These are phyloP conservation scores for Lepisosteus oculatus DNA, from an alignment of 2,113 vertebrate species.

Conservation along the genomic window DNA sequence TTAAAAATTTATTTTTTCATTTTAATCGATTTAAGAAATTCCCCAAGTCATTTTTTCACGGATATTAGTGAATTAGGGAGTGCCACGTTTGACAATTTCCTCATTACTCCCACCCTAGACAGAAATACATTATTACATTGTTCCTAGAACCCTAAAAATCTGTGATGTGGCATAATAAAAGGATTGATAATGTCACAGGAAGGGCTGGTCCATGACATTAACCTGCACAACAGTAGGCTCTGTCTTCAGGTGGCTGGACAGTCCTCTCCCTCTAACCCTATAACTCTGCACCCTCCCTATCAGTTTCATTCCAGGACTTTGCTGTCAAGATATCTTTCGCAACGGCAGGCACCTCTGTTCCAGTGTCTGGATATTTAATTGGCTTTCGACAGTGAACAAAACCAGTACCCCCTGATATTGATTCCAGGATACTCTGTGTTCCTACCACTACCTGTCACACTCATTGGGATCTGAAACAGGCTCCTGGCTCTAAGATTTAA, in stretches of 20 bases:
- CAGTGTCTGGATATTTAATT: conserved; percentile 20
- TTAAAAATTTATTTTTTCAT: too few species aligned
- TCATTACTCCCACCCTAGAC: background rate
- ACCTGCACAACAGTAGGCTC: background rate
- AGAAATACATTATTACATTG: background rate
- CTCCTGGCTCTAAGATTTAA: too few species aligned
- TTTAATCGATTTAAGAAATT: too few species aligned
- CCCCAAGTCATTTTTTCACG: too few species aligned
- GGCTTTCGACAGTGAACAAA: conserved; percentile 32
- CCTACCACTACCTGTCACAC: conserved; percentile 34
- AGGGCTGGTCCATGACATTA: background rate
- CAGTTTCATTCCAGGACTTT: conserved; percentile 1
- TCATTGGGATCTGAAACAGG: background rate
- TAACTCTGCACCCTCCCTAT: background rate
- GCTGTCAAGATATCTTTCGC: background rate
- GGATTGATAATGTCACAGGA: too few species aligned
- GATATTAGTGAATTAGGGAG: too few species aligned
- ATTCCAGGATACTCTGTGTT: conserved; percentile 33
- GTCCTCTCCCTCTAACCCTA: conserved; percentile 17
- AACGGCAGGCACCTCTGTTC: conserved; percentile 23
- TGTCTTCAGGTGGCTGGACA: conserved; percentile 21
- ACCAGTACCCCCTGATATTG: conserved; percentile 38
- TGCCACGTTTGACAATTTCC: too few species aligned
- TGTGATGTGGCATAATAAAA: too few species aligned
- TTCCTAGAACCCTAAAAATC: background rate